phyloP scores from a whole-genome alignment of 2,113 vertebrate species.

The Microcebus ravelobensis region DNA sequence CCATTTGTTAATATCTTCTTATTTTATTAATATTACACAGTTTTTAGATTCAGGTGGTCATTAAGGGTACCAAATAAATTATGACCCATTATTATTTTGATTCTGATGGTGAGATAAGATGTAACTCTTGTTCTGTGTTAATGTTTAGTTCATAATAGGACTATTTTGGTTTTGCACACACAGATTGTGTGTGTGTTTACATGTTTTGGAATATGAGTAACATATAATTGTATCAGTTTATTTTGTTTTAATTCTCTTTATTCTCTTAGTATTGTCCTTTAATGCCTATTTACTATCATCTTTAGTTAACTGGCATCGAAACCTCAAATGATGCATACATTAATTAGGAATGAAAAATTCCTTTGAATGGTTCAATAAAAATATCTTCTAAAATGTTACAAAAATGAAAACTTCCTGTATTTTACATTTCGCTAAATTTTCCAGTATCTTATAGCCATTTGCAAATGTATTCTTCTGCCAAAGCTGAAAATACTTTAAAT shows the following conservation, averaged over 20 bases:
- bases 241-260: slow-evolving; percentile 17
- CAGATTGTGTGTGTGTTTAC: not conserved
- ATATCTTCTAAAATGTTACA: slow-evolving; percentile 46
- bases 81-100: slow-evolving; percentile 13
- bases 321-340: not conserved
- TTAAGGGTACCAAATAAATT: slow-evolving; percentile 9
- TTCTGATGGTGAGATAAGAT: not conserved
- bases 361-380: slow-evolving; percentile 27
- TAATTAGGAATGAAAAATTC: not conserved
- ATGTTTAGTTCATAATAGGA: not conserved
- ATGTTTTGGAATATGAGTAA: not conserved
- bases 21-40: not conserved
- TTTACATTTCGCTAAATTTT: slow-evolving; percentile 64
- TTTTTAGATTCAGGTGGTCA: not conserved
- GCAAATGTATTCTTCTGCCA: slow-evolving; percentile 61
- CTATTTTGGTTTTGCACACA: not conserved
- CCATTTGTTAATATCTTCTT: slow-evolving; percentile 12
- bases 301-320: not conserved
- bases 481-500: slow-evolving; percentile 74
- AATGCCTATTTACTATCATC: not conserved
- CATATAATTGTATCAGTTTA: not conserved
- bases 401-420: slow-evolving; percentile 8
- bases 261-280: not conserved
- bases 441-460: slow-evolving; percentile 52
- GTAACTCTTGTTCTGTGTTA: not conserved